These are phyloP conservation scores for Anoplopoma fimbria DNA, from an alignment of 2,113 vertebrate genomes.

Conservation along the genomic window DNA sequence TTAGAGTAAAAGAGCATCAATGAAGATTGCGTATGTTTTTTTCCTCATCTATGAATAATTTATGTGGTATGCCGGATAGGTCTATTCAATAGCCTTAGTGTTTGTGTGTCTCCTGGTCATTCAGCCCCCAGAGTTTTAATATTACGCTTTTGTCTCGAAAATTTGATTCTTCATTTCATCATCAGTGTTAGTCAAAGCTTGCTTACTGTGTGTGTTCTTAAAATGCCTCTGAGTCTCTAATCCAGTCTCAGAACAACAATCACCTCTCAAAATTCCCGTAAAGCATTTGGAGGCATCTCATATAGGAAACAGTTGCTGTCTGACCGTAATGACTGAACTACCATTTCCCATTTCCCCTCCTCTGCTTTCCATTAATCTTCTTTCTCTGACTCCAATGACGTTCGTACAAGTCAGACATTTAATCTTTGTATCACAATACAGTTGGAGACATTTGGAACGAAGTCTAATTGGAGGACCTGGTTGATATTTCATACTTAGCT, in stretches of 20 bases:
- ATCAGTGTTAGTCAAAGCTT: slow-evolving; percentile 38
- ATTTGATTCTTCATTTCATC: slow-evolving; percentile 32
- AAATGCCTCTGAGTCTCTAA: slow-evolving; percentile 11
- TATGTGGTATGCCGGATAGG: slow-evolving; percentile 6
- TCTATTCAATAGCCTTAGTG: slow-evolving; percentile 14
- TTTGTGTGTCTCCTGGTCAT: not conserved
- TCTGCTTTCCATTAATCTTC: slow-evolving; percentile 21
- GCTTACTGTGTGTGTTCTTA: slow-evolving; percentile 11
- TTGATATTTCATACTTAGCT: slow-evolving; percentile 54
- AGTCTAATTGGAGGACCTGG: slow-evolving; percentile 25
- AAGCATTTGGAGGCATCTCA: slow-evolving; percentile 11
- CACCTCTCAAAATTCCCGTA: slow-evolving; percentile 4
- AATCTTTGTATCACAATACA: slow-evolving; percentile 26
- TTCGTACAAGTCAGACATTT: not conserved
- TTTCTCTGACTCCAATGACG: slow-evolving; percentile 17
- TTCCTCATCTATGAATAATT: slow-evolving; percentile 49
- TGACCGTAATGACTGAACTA: not conserved
- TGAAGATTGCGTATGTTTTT: slow-evolving; percentile 2
- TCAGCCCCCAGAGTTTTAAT: slow-evolving; percentile 35
- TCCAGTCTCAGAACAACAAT: slow-evolving; percentile 23
- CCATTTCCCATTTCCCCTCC: not conserved
- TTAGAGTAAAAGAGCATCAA: slow-evolving; percentile 18
- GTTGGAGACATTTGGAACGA: slow-evolving; percentile 27
- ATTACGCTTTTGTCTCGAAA: slow-evolving; percentile 43
- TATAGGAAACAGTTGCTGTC: not conserved